phyloP scores from a whole-genome alignment of 2,888 invertebrate genomes.

The Drosophila pegasa region DNA sequence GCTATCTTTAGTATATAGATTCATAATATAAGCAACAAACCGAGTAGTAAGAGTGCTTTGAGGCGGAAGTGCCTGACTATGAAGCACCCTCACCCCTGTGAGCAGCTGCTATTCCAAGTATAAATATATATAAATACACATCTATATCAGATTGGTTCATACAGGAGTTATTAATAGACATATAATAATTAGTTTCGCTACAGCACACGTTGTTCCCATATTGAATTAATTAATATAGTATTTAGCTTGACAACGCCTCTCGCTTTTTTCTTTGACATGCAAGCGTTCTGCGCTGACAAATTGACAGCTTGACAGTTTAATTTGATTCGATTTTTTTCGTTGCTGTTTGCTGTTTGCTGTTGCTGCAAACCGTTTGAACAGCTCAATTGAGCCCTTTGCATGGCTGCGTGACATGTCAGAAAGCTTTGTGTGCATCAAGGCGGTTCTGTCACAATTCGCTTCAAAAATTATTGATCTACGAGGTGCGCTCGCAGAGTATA shows the following conservation, averaged over 20 bases:
- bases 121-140: no score
- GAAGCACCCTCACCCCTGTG: no score
- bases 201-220: no score
- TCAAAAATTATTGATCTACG: not conserved
- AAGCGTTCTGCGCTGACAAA: not conserved
- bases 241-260: not conserved
- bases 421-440: slow-evolving; percentile 4
- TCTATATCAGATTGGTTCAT: no score
- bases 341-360: no score
- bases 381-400: slow-evolving; percentile 5
- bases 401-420: slow-evolving; percentile 16
- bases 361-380: not conserved
- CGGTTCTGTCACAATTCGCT: not conserved
- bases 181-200: not conserved
- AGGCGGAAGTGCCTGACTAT: not conserved
- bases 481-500: not conserved
- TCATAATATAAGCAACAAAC: not conserved
- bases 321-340: slow-evolving; percentile 10
- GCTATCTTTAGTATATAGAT: no score
- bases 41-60: no score
- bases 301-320: slow-evolving; percentile 19
- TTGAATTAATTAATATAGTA: slow-evolving; percentile 2
- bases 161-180: not conserved
- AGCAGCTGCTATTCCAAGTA: no score
- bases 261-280: not conserved